Evolutionary conservation across 2,113 vertebrate genomes (phyloP), one percentile per base, ranked within the genome.

Genomic region (Tragelaphus buxtoni): DNA sequence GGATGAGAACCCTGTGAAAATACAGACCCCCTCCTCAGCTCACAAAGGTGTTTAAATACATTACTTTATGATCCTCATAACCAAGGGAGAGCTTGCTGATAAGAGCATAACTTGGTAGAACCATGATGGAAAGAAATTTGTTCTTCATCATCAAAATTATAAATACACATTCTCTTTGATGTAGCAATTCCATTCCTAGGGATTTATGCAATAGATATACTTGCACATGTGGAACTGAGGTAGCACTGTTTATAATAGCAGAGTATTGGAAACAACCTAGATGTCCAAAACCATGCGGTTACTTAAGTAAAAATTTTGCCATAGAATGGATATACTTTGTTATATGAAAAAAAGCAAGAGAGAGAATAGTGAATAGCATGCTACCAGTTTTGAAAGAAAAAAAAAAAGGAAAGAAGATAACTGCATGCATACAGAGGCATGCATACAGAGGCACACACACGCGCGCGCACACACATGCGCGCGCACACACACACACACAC

Each of bases 381-480:
- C 24, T 86, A 28, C n/a, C n/a, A n/a, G n/a, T n/a, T n/a, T n/a
- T n/a, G 65, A 63, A 77, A 56, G 65, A 63, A 77, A 35, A 65
- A 60, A 61, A 42, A 35, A 20, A 47, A 45, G 20, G 5, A 49
- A 30, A 12, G 1, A 81, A 84, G 49, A 51, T 22, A 30, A 9
- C 1, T 12, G 26, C 9, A n/a, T 11, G 14, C 28, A 12, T 17
- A 35, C 39, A 28, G 5, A 16, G 42, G 42, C 42, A 42, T 42
- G 39, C 7, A 12, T 2, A 17, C 47, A 47, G 47, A 47, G 39
- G 39, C 11, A 61, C 82, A 93, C 5, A 88, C n/a, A 20, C 9
- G 55, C 0, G 30, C 9, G 55, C 0, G 30, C 16, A 8, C 5
- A 8, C 42, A 53, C 55, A 87, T 8, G n/a, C n/a, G n/a, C n/a